Base-by-base conservation (phyloP, 2,797 vertebrate genomes). In the Astyanax mexicanus region DNA sequence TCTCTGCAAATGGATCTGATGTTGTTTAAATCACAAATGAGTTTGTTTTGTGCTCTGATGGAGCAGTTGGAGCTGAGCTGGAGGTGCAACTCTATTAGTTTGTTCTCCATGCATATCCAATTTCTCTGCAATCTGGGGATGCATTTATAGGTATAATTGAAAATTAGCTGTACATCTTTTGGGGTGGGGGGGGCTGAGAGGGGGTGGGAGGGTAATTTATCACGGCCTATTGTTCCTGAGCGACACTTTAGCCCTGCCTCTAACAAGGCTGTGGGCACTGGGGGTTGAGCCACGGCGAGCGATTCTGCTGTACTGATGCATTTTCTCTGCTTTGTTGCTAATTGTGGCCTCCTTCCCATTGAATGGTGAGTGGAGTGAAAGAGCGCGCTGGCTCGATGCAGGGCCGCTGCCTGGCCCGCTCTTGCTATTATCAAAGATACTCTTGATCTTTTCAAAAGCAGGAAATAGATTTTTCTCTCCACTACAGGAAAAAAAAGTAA, bases 391-490 rank as follows among this genome's bases (percentile, higher is more conserved):
- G 98, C 96, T 96, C 93, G 94, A 93, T 93, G 94, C 94, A 85
- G 92, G 83, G 92, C 93, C 94, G 94, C 96, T 95, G 95, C 95
- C 95, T 94, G 93, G 93, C 94, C 96, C 88, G 95, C 96, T 96
- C 94, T 90, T 92, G 92, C 96, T 96, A 99, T 99, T 99, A 99
- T 98, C 96, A 97, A 98, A 98, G 96, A 98, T 98, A 99, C 97
- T 99, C 98, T 98, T 99, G 97, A 98, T 98, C 97, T 98, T 98
- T 99, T 98, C 96, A 98, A 99, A 98, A 98, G 97, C 97, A 97
- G 97, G 97, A 98, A 98, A 99, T 98, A 98, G 95, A 98, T 97
- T 98, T 98, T 95, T 93, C 90, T 93, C 93, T 93, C 70, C 60
- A 67, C 65, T 77, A 96, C 94, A 95, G 93, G 92, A 92, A 78